Percentiles rank a stretch among this genome's conserved stretches.
These are phyloP conservation scores for Gymnopithys bicolor DNA, from an alignment of 2,797 vertebrate species.

Conservation along the genomic window DNA sequence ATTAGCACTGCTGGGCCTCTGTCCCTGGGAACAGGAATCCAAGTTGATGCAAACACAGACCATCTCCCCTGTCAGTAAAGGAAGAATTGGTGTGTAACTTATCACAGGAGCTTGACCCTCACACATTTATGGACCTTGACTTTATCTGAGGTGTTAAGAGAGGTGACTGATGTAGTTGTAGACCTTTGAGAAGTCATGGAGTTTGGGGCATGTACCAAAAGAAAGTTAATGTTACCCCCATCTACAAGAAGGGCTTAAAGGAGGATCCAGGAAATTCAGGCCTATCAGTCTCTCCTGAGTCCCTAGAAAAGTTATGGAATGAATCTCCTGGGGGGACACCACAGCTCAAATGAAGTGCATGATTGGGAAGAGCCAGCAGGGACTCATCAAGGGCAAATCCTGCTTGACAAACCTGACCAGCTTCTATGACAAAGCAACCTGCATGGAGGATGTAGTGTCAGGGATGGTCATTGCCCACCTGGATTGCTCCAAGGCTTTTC, in stretches of 20 bases:
- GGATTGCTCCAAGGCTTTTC: not conserved
- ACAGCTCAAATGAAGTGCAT: not conserved
- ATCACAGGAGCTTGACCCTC: not conserved
- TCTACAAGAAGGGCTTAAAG: not conserved
- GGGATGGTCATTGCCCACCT: not conserved
- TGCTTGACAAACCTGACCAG: not conserved
- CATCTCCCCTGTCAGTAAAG: not conserved
- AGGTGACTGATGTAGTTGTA: too few relatives aligned
- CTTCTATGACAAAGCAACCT: not conserved
- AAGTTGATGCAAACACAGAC: not conserved
- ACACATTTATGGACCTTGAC: too few relatives aligned
- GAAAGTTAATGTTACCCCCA: too few relatives aligned
- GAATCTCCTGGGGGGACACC: not conserved
- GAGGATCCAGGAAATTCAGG: not conserved
- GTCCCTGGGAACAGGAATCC: not conserved
- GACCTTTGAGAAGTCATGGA: too few relatives aligned
- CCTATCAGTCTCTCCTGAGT: not conserved
- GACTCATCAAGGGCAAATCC: not conserved
- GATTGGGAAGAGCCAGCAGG: not conserved
- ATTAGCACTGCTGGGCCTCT: not conserved
- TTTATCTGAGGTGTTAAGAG: too few relatives aligned
- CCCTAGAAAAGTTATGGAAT: not conserved
- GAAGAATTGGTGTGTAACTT: not conserved
- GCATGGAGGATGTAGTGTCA: not conserved
- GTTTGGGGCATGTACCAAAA: too few relatives aligned